Evolutionary conservation across 1,140 invertebrate species (phyloP).

Genomic region (Trichonephila inaurata): DNA sequence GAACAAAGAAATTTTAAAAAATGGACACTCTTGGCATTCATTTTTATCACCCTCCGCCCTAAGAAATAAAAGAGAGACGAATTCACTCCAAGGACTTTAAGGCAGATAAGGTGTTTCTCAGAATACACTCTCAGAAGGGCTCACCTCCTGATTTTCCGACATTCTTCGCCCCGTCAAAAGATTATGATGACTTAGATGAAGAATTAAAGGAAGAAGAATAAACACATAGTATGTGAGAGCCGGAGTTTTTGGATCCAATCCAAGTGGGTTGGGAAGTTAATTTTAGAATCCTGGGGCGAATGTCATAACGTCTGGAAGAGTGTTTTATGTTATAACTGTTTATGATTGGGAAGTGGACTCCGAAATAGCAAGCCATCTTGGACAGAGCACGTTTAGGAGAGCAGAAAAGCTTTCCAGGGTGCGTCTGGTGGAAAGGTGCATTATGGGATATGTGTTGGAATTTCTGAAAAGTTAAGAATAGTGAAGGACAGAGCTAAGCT

Average conservation of each 20-base stretch:
- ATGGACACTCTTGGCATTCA: neutral
- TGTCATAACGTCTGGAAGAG: slow-evolving; percentile 57
- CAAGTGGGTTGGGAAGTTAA: slow-evolving; percentile 37
- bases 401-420: neutral
- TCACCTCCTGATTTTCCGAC: slow-evolving; percentile 8
- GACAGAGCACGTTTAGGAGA: neutral
- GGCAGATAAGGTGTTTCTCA: slow-evolving; percentile 27
- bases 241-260: slow-evolving; percentile 23
- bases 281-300: slow-evolving; percentile 45
- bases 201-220: neutral
- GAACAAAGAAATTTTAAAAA: neutral
- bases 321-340: slow-evolving; percentile 67
- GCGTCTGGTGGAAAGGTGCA: neutral
- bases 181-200: slow-evolving; percentile 37
- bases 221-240: neutral
- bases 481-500: too few species aligned
- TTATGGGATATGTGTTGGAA: too few species aligned
- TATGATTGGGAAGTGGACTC: slow-evolving; percentile 60
- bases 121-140: neutral
- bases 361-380: neutral
- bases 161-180: slow-evolving; percentile 46
- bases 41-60: neutral
- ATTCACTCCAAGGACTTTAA: neutral
- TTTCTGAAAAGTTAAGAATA: too few species aligned
- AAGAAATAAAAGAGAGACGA: neutral